Base-by-base conservation (phyloP, 2,797 vertebrate species). In the Argya squamiceps region DNA sequence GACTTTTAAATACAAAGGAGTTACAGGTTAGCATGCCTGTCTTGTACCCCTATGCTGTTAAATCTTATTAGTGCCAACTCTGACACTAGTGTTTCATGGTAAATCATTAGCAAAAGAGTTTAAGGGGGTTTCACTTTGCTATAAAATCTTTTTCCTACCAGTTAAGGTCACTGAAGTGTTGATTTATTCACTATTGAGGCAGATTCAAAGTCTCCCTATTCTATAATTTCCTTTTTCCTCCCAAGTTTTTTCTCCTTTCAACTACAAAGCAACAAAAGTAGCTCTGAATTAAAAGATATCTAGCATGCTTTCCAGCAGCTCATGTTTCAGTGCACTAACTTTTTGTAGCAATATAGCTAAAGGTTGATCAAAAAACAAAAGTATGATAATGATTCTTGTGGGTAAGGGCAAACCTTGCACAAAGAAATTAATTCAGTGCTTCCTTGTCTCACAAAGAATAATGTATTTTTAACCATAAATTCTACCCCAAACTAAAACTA, bases 41-140 rank as follows among this genome's bases (percentile, higher is more conserved):
- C 64, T 92, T 93, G 60, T 21, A 91, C 52, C 36, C 62, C 27
- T 93, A 26, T 11, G 63, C 53, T 92, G 50, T 53, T 92, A 93
- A 88, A 89, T 88, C 75, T 77, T 77, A 55, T 19, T 67, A 97
- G 68, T 64, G 69, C 83, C 84, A 95, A 86, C 77, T 93, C 81
- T 95, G 91, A 96, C 53, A 58, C 37, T 50, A 85, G n/a, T 71
- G 86, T 59, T 97, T 90, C 67, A 52, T 37, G 32, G 76, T 71
- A 78, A 93, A 94, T 95, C 92, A 94, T 89, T 95, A 75, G 36
- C 23, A 95, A 13, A 84, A 93, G 69, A 68, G 20, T 68, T 15
- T 77, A 88, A 89, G 26, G 50, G 29, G 44, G 34, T 88, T 95
- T 95, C 58, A 71, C 29, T 92, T 92, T 55, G 67, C 88, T 93